Evolutionary conservation across 1,140 invertebrate species (phyloP).

Genomic region (Papilio glaucus): DNA sequence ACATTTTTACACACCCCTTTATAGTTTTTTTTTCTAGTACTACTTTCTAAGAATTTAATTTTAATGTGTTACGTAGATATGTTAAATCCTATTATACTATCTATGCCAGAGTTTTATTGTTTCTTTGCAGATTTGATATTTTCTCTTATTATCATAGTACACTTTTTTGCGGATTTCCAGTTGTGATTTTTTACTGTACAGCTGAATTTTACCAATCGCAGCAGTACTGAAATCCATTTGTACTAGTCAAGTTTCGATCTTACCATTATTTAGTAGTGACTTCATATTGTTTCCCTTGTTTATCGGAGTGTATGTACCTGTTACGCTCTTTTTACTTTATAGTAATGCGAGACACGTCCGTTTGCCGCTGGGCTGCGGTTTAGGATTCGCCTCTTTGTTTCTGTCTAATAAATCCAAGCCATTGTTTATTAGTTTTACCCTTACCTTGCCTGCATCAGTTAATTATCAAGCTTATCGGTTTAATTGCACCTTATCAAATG

Average conservation of each 20-base stretch:
- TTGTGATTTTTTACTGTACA: not conserved
- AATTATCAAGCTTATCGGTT: conserved; percentile 49
- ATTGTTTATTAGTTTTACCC: conserved; percentile 41
- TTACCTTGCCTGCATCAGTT: conserved; percentile 30
- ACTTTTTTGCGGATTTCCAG: not conserved
- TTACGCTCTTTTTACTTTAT: conserved; percentile 70
- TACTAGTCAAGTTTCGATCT: conserved; percentile 46
- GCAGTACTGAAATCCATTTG: not conserved
- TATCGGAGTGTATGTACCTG: conserved; percentile 65
- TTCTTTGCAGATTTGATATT: too few species aligned
- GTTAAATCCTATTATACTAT: too few species aligned
- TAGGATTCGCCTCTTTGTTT: conserved; percentile 47
- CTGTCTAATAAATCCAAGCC: conserved; percentile 40
- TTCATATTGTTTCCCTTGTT: conserved; percentile 62
- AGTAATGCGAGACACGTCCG: conserved; percentile 57
- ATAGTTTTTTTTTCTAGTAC: not conserved
- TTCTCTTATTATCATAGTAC: too few species aligned
- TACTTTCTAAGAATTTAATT: not conserved
- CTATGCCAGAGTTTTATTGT: too few species aligned
- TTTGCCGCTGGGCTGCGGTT: conserved; percentile 48
- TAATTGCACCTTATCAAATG: conserved; percentile 44
- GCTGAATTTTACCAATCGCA: not conserved
- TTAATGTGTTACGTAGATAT: too few species aligned
- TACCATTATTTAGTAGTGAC: conserved; percentile 53
- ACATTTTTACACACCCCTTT: not conserved